phyloP scores from a whole-genome alignment of 2,888 invertebrate species.

The Pheosia gnoma region DNA sequence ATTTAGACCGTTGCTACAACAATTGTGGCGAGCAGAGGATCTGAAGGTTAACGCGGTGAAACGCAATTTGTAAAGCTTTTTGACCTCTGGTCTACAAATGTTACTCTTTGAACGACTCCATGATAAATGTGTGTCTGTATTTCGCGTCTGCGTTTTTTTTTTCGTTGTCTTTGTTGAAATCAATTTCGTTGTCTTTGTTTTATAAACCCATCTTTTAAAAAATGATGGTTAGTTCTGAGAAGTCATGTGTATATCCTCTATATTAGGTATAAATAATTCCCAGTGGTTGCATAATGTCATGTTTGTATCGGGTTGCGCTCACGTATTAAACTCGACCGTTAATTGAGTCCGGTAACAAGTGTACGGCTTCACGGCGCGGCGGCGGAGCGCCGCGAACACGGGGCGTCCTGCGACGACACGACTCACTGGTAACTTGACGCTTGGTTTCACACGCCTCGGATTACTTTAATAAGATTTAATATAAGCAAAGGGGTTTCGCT shows the following conservation, averaged over 20 bases:
- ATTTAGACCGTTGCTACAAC: constrained; percentile 46
- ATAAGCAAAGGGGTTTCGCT: constrained; percentile 34
- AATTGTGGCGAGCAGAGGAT: constrained; percentile 36
- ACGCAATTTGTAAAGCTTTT: constrained; percentile 53
- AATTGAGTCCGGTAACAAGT: constrained; percentile 48
- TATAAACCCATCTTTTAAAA: constrained; percentile 13
- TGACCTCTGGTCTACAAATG: constrained; percentile 54
- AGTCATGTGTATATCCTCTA: constrained; percentile 37
- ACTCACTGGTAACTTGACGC: constrained; percentile 53
- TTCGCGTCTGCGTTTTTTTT: constrained; percentile 25
- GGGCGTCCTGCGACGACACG: constrained; percentile 39
- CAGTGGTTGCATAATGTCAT: constrained; percentile 49
- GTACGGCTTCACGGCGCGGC: constrained; percentile 45
- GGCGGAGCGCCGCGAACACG: constrained; percentile 31
- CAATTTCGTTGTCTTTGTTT: constrained; percentile 18
- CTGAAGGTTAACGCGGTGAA: constrained; percentile 54
- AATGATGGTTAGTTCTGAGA: constrained; percentile 28
- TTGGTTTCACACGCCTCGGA: constrained; percentile 58
- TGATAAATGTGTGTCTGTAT: constrained; percentile 38
- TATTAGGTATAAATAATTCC: constrained; percentile 55
- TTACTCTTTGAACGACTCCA: constrained; percentile 38
- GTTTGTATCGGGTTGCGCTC: constrained; percentile 53
- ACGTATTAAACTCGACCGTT: constrained; percentile 51
- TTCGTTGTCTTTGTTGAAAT: constrained; percentile 10
- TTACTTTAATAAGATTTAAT: constrained; percentile 50